A percentile compares a stretch with the other conserved stretches of the same genome.
Evolutionary conservation across 35 echinoderm and acorn worm genomes (phyloP).

Genomic region (Amphiura filiformis): DNA sequence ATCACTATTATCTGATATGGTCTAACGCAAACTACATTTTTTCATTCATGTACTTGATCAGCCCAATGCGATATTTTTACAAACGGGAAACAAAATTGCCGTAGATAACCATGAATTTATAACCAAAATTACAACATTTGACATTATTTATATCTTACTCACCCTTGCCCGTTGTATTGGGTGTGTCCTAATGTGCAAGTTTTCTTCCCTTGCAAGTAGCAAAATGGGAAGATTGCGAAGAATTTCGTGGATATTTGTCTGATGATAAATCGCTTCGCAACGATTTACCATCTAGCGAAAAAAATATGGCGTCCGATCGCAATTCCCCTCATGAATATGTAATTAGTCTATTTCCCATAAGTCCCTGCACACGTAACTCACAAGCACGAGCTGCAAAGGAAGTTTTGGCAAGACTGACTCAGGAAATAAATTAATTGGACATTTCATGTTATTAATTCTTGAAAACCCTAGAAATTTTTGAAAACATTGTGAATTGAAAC

Average conservation of each 20-base stretch:
- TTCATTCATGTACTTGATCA: no score
- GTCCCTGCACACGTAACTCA: background rate
- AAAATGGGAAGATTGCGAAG: constrained; percentile 1
- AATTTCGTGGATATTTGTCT: background rate
- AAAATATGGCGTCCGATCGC: constrained; percentile 5
- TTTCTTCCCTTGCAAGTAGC: background rate
- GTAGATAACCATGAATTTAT: no score
- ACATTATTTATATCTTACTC: background rate
- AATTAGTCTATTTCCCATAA: background rate
- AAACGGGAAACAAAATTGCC: no score
- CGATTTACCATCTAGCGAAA: constrained; percentile 3
- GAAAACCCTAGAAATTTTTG: background rate
- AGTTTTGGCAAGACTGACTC: background rate
- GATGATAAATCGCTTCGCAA: background rate
- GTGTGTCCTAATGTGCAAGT: background rate
- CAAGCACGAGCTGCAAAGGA: background rate
- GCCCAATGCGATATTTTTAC: no score
- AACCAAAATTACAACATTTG: no score
- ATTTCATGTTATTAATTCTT: background rate
- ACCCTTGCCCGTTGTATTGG: background rate
- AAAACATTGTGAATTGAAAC: background rate
- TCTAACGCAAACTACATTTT: no score
- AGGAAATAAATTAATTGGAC: background rate
- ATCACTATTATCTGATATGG: no score
- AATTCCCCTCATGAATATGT: constrained; percentile 1